A percentile compares a stretch with the other conserved stretches of the same genome.
These are phyloP conservation scores for Aspidapion aeneum DNA, from an alignment of 2,888 invertebrate genomes.

Conservation along the genomic window DNA sequence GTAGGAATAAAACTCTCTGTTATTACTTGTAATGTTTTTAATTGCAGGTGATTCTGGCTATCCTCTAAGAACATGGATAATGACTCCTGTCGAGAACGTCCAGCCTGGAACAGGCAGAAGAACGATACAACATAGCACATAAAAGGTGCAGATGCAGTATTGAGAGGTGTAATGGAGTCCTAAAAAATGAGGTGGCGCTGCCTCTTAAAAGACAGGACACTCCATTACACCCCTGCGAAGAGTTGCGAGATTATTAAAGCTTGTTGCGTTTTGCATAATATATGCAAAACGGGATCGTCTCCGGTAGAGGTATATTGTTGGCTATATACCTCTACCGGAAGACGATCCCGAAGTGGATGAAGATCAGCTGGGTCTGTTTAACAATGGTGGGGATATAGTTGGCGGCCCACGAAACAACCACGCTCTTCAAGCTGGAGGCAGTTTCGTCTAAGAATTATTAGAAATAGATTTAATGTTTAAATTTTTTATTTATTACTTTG, in stretches of 20 bases:
- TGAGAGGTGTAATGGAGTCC: slow-evolving; percentile 20
- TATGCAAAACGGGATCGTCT: slow-evolving; percentile 14
- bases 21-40: too few species aligned
- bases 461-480: too few species aligned
- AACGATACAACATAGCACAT: slow-evolving; percentile 12
- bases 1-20: too few species aligned
- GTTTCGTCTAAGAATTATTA: too few species aligned
- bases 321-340: slow-evolving; percentile 8
- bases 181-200: slow-evolving; percentile 20
- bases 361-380: neutral
- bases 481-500: too few species aligned
- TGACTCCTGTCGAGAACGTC: slow-evolving; percentile 17
- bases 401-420: too few species aligned
- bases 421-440: too few species aligned
- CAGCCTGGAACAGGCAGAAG: slow-evolving; percentile 15
- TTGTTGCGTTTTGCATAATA: slow-evolving; percentile 20
- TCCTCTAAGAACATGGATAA: slow-evolving; percentile 21
- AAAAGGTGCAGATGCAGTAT: slow-evolving; percentile 15
- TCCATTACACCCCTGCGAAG: slow-evolving; percentile 13
- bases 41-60: slow-evolving; percentile 19
- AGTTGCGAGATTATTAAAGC: slow-evolving; percentile 16
- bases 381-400: neutral
- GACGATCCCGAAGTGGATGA: slow-evolving; percentile 1
- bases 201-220: slow-evolving; percentile 14
- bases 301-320: neutral